Evolutionary conservation across 2,888 invertebrate species (phyloP).

Genomic region (Ceriagrion tenellum): DNA sequence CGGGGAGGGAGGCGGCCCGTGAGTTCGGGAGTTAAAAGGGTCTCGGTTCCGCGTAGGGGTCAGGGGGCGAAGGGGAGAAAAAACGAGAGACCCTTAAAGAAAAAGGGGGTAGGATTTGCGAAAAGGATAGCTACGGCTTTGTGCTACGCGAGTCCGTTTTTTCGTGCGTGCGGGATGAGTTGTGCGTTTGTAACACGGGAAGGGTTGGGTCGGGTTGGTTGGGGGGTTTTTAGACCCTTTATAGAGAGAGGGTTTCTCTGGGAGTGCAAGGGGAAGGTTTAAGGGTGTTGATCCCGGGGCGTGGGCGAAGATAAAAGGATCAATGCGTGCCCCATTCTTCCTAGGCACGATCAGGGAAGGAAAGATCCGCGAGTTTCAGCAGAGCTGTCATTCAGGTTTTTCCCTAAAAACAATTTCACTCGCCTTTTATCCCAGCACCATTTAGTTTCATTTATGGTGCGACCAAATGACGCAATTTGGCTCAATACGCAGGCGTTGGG

Average conservation of each 20-base stretch:
- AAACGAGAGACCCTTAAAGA: background rate
- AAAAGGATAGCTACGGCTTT: background rate
- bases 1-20: background rate
- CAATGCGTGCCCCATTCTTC: background rate
- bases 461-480: background rate
- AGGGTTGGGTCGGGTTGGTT: background rate
- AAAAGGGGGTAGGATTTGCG: background rate
- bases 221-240: background rate
- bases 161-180: slow-evolving; percentile 5
- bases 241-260: background rate
- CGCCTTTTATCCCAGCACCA: background rate
- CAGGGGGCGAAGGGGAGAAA: background rate
- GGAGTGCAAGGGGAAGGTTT: background rate
- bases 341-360: background rate
- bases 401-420: background rate
- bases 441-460: background rate
- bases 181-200: background rate
- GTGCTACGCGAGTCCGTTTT: slow-evolving; percentile 4
- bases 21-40: background rate
- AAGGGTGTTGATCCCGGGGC: slow-evolving; percentile 17
- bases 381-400: background rate
- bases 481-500: no score
- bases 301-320: slow-evolving; percentile 14
- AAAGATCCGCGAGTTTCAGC: background rate
- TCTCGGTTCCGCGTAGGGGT: background rate